Evolutionary conservation across 2,888 invertebrate genomes (phyloP).

Genomic region (Cordilura impudica): DNA sequence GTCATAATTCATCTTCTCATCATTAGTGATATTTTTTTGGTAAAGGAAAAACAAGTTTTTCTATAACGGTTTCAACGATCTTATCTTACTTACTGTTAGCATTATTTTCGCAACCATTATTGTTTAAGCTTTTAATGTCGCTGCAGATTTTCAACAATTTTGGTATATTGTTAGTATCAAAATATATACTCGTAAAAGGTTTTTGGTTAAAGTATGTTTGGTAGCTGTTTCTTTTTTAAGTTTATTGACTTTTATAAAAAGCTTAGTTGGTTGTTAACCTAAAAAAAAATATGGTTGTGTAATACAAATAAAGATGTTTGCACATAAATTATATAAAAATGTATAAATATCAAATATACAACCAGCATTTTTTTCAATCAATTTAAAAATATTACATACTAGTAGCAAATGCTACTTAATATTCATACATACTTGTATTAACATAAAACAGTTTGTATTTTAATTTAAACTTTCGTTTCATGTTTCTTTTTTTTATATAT

Average conservation of each 20-base stretch:
- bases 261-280: slow-evolving; percentile 58
- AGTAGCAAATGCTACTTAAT: background rate
- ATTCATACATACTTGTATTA: no score
- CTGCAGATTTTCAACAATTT: slow-evolving; percentile 22
- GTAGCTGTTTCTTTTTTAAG: slow-evolving; percentile 18
- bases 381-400: background rate
- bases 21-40: slow-evolving; percentile 24
- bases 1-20: slow-evolving; percentile 50
- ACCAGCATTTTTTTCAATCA: background rate
- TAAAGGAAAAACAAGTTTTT: slow-evolving; percentile 50
- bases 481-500: background rate
- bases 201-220: slow-evolving; percentile 22
- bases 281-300: slow-evolving; percentile 41
- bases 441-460: background rate
- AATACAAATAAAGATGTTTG: slow-evolving; percentile 36
- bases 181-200: slow-evolving; percentile 37
- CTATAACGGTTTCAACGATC: slow-evolving; percentile 17
- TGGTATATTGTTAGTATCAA: slow-evolving; percentile 41
- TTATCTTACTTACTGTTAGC: background rate
- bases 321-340: slow-evolving; percentile 9
- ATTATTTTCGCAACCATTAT: background rate
- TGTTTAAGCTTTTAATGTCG: background rate
- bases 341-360: background rate
- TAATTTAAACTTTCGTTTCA: background rate
- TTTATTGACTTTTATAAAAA: slow-evolving; percentile 56